These are phyloP conservation scores for Electrophaes corylata DNA, from an alignment of 2,888 invertebrate genomes.

Conservation along the genomic window DNA sequence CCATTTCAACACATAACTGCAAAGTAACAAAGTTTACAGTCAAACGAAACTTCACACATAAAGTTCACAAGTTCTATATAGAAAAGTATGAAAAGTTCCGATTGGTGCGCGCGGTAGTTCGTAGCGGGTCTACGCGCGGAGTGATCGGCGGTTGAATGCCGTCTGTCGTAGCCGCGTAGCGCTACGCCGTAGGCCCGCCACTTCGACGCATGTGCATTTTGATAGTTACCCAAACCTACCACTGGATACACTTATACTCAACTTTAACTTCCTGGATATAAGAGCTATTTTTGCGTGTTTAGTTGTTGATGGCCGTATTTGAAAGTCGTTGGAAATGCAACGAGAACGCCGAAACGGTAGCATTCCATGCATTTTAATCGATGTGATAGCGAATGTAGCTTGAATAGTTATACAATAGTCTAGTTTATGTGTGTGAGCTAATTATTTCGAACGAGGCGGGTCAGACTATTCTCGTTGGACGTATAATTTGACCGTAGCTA, in stretches of 20 bases:
- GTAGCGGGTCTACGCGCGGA: constrained; percentile 68
- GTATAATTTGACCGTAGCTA: constrained; percentile 8
- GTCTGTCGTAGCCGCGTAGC: constrained; percentile 64
- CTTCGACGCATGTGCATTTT: constrained; percentile 78
- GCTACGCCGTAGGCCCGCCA: constrained; percentile 52
- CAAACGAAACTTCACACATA: constrained; percentile 48
- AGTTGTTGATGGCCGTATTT: constrained; percentile 40
- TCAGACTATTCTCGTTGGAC: neutral
- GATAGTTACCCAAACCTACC: constrained; percentile 35
- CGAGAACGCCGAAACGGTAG: constrained; percentile 57
- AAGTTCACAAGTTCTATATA: constrained; percentile 44
- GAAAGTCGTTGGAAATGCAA: constrained; percentile 67
- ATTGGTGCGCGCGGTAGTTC: constrained; percentile 48
- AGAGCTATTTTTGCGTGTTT: constrained; percentile 35
- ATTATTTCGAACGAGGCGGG: constrained; percentile 1
- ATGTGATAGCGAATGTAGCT: constrained; percentile 31
- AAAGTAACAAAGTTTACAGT: constrained; percentile 34
- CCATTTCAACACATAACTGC: constrained; percentile 56
- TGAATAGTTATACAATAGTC: constrained; percentile 12
- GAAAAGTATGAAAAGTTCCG: constrained; percentile 80
- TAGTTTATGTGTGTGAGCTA: constrained; percentile 2
- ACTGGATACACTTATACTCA: constrained; percentile 37
- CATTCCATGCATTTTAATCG: constrained; percentile 67
- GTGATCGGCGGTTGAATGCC: constrained; percentile 71
- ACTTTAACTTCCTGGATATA: constrained; percentile 43